phyloP scores from a whole-genome alignment of 1,140 invertebrate species.

The Cotesia chilonis region DNA sequence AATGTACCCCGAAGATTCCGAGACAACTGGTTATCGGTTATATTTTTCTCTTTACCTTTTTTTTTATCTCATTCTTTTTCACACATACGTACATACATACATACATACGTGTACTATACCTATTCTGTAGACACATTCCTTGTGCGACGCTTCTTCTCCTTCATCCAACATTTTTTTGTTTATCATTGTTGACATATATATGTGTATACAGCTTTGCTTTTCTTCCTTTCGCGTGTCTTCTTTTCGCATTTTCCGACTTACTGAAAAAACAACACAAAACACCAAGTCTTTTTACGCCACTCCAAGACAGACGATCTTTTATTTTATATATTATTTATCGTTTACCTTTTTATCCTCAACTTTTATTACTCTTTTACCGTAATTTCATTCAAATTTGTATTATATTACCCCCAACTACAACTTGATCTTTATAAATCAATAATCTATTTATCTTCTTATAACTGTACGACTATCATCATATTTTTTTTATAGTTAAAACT shows the following conservation, averaged over 20 bases:
- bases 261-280: slow-evolving; percentile 21
- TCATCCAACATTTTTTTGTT: slow-evolving; percentile 24
- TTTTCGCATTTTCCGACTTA: slow-evolving; percentile 24
- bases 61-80: slow-evolving; percentile 19
- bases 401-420: not conserved
- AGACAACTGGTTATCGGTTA: slow-evolving; percentile 38
- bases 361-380: slow-evolving; percentile 7
- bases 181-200: slow-evolving; percentile 1
- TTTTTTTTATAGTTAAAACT: not conserved
- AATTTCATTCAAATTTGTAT: slow-evolving; percentile 25
- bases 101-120: slow-evolving; percentile 7
- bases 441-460: slow-evolving; percentile 23
- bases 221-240: not conserved
- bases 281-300: slow-evolving; percentile 24
- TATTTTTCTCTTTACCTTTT: slow-evolving; percentile 18
- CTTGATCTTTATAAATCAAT: slow-evolving; percentile 18
- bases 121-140: no score
- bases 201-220: slow-evolving; percentile 11
- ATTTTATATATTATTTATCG: slow-evolving; percentile 16
- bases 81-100: no score
- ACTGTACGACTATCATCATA: not conserved
- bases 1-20: slow-evolving; percentile 25
- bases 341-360: slow-evolving; percentile 21
- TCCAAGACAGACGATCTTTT: slow-evolving; percentile 35
- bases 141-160: slow-evolving; percentile 8